A percentile compares a stretch with the other conserved stretches of the same genome.
phyloP scores from a whole-genome alignment of 2,888 invertebrate genomes.

The Zelleria hepariella region DNA sequence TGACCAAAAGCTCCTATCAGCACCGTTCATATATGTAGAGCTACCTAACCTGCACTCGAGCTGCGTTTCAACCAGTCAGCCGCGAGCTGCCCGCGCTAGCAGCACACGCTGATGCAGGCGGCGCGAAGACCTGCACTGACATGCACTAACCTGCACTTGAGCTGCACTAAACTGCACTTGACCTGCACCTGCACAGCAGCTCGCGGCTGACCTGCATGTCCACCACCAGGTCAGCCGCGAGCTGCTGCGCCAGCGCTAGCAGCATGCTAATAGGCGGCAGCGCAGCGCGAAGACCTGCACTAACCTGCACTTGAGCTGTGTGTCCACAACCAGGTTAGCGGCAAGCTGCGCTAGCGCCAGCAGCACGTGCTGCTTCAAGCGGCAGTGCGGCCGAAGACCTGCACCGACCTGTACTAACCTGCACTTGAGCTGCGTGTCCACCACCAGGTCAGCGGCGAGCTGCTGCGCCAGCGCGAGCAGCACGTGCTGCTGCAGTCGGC shows the following conservation, averaged over 20 bases:
- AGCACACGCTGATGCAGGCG: conserved; percentile 89
- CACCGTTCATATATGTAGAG: background rate
- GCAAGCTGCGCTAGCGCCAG: conserved; percentile 95
- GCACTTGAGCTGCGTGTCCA: conserved; percentile 73
- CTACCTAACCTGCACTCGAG: conserved; percentile 13
- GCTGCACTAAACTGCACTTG: background rate
- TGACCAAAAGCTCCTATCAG: background rate
- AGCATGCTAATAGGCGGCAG: no score
- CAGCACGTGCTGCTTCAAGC: conserved; percentile 88
- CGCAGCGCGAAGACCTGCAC: background rate
- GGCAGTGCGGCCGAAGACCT: conserved; percentile 77
- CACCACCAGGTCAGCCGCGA: conserved; percentile 88
- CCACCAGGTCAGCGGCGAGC: conserved; percentile 88
- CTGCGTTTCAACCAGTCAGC: conserved; percentile 88
- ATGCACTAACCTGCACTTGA: conserved; percentile 79
- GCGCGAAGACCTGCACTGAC: conserved; percentile 7
- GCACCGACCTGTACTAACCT: conserved; percentile 76
- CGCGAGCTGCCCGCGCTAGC: conserved; percentile 92
- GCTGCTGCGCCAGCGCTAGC: conserved; percentile 84
- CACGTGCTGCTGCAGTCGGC: conserved; percentile 88
- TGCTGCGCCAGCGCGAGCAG: conserved; percentile 95
- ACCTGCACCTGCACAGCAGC: background rate
- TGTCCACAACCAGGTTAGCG: conserved; percentile 81
- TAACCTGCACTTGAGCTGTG: background rate
- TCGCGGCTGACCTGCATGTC: conserved; percentile 78